Base-by-base conservation (phyloP, 2,888 invertebrate genomes). In the Cataglyphis cursor region DNA sequence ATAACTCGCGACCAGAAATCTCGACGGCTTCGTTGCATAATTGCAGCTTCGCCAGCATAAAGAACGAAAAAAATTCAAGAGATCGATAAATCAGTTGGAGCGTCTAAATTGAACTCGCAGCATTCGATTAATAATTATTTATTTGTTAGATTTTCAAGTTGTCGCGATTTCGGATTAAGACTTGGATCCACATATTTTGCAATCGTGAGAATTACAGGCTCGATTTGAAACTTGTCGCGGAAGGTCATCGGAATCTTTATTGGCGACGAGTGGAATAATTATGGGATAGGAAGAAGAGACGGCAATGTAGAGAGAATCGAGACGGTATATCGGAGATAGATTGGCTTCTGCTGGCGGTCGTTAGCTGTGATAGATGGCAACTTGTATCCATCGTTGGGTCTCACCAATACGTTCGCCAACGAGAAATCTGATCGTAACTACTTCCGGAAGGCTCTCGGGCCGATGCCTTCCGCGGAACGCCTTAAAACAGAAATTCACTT, bases 401-500 rank as follows among this genome's bases (percentile, higher is more conserved):
- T 88, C 85, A 76, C n/a, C 75, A 35, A 38, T 24, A 68, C 81
- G 70, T 82, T 89, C 81, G 84, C 85, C 81, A 75, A 54, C 88
- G 85, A 91, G 90, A 91, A 91, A 91, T 91, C 91, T 88, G 83
- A 84, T 88, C 87, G 88, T 89, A 89, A 92, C 90, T 91, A 89
- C 90, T 90, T 92, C 91, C 92, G 91, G 88, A 44, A 44, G 12
- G 12, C 84, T 90, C 82, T 72, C 70, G 70, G 78, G 86, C 72
- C 65, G 78, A 78, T 83, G 86, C 87, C 89, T 87, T 88, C 85
- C 84, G 84, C 28, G 88, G 88, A 83, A 85, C 84, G 83, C 82
- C 83, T 83, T 88, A 87, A 88, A 90, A 91, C 90, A 89, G 91
- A 91, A 91, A 89, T 90, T 91, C 87, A 90, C 92, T 92, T 92